Evolutionary conservation across 2,113 vertebrate genomes (phyloP), one percentile per base, ranked within the genome.

Genomic region (Tricholaema leucomelas): DNA sequence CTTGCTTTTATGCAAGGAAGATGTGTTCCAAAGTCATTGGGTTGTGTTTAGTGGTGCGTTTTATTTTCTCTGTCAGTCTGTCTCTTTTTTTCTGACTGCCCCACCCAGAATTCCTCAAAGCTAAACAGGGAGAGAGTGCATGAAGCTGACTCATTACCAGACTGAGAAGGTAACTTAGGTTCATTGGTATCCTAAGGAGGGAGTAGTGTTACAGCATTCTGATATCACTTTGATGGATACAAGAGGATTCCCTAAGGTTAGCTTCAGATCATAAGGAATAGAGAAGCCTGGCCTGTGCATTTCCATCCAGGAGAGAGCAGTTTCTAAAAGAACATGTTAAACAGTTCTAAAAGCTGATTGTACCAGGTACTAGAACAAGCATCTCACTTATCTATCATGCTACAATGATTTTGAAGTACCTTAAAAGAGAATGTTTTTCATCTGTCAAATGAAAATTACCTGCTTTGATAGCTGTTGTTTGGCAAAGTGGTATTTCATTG

Each of bases 31-130:
- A 78, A 42, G 27, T 86, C 69, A 33, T 20, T 76, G 15, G 1
- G 1, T 46, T 60, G 18, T 79, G 15, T 85, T 87, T 58, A 58
- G 35, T 54, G 28, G 5, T 63, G 28, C 8, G 5, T 73, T 21
- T 77, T 81, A 7, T 30, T 73, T 81, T 40, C 50, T 81, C 18
- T 54, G 25, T 81, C n/a, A 60, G 23, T 20, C n/a, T 63, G 20
- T 17, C 28, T 58, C 15, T 9, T 38, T 25, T 66, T 58, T 36
- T 42, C 9, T 82, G 42, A 60, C 50, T 86, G 70, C 74, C 20
- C 30, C 70, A 81, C 88, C 93, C 88, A 19, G 69, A 88, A 92
- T 92, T 96, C 78, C 78, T 91, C 18, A 94, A 75, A 90, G 50
- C 54, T 74, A n/a, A 90, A 59, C 23, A 67, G 25, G 31, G 64